phyloP scores from a whole-genome alignment of 2,797 vertebrate genomes.

The Malurus leucopterus region DNA sequence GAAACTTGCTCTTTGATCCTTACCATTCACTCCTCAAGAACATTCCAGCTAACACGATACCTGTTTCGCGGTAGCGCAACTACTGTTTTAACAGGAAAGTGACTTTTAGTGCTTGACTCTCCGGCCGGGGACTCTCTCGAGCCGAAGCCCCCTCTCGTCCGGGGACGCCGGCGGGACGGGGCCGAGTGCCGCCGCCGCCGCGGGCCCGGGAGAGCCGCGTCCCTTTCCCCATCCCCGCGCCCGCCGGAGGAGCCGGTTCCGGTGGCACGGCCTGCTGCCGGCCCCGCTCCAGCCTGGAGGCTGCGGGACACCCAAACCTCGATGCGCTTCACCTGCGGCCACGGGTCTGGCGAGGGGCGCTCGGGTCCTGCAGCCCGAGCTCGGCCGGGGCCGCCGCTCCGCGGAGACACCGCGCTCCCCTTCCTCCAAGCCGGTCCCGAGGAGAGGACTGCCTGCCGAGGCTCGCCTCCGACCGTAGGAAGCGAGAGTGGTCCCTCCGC shows the following conservation, averaged over 20 bases:
- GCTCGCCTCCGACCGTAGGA: neutral
- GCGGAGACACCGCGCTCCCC: neutral
- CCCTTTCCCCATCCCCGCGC: neutral
- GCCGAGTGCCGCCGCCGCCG: neutral
- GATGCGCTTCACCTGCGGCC: rapidly evolving
- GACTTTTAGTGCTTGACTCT: neutral
- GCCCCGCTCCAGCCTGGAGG: rapidly evolving
- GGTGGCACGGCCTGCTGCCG: neutral
- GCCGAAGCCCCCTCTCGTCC: too few relatives aligned
- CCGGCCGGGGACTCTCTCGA: rapidly evolving
- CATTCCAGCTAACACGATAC: neutral
- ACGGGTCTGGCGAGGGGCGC: rapidly evolving
- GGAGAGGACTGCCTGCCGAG: neutral
- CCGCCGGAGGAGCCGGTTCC: neutral
- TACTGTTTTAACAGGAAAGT: neutral
- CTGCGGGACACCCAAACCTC: neutral
- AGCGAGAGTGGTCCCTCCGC: neutral
- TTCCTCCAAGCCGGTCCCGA: neutral
- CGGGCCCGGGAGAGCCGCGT: neutral
- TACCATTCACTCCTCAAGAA: neutral
- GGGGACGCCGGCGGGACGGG: too few relatives aligned
- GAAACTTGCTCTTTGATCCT: neutral
- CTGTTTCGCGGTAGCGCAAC: rapidly evolving
- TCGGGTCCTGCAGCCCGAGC: neutral
- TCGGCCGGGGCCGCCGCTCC: neutral